A percentile compares a stretch with the other conserved stretches of the same genome.
Evolutionary conservation across 2,113 vertebrate genomes (phyloP).

Genomic region (Neolamprologus kungweensis): DNA sequence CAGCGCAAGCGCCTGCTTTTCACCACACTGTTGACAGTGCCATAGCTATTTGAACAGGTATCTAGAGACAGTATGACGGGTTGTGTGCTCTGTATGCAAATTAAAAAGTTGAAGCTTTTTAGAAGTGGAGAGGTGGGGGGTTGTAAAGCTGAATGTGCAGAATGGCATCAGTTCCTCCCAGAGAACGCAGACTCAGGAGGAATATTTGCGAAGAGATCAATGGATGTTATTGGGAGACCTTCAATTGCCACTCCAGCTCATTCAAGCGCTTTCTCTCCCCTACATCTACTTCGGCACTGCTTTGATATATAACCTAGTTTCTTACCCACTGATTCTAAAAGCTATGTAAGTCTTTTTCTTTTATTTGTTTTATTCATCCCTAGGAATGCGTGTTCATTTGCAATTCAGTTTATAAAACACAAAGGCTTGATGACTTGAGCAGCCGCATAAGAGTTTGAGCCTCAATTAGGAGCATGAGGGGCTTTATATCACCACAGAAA

Average conservation of each 20-base stretch:
- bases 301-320: slow-evolving; percentile 66
- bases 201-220: slow-evolving; percentile 53
- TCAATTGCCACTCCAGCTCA: slow-evolving; percentile 29
- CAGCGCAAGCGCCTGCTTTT: background rate
- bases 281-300: background rate
- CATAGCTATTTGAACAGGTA: slow-evolving; percentile 60
- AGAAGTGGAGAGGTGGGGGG: slow-evolving; percentile 30
- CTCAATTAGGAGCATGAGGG: background rate
- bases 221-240: slow-evolving; percentile 56
- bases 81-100: slow-evolving; percentile 64
- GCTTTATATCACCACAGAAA: background rate
- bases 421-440: background rate
- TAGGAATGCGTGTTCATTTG: slow-evolving; percentile 18
- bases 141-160: slow-evolving; percentile 54
- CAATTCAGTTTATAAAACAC: slow-evolving; percentile 3
- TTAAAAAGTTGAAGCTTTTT: slow-evolving; percentile 57
- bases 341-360: slow-evolving; percentile 19
- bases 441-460: background rate
- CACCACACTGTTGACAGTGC: slow-evolving; percentile 41
- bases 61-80: slow-evolving; percentile 54
- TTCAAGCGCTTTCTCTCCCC: slow-evolving; percentile 42
- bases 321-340: slow-evolving; percentile 39
- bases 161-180: slow-evolving; percentile 38
- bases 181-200: slow-evolving; percentile 44
- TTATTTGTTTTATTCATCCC: slow-evolving; percentile 7